Percentiles rank a stretch among this genome's conserved stretches.
These are phyloP conservation scores for Penaeus indicus DNA, from an alignment of 1,140 invertebrate genomes.

Conservation along the genomic window DNA sequence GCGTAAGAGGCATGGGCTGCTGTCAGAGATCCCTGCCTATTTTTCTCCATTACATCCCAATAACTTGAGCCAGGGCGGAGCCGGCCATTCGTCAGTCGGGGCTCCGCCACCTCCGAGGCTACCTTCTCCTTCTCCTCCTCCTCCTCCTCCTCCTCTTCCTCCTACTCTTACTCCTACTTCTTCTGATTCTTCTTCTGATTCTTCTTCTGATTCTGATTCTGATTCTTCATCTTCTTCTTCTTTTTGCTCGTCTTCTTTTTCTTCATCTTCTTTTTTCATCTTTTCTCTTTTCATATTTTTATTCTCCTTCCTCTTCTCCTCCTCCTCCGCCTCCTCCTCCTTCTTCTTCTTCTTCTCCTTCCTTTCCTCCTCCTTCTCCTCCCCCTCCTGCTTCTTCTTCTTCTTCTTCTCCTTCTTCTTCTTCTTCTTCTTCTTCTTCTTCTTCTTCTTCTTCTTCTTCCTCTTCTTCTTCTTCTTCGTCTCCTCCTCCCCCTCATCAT, in stretches of 20 bases:
- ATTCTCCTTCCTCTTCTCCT: not conserved
- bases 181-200: not conserved
- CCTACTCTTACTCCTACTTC: not conserved
- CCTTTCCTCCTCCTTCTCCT: not conserved
- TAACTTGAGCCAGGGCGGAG: constrained; percentile 31
- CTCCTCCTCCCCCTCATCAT: no score
- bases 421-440: no score
- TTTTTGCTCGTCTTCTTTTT: not conserved
- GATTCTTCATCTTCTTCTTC: not conserved
- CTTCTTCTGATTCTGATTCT: not conserved
- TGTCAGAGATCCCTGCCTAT: constrained; percentile 33
- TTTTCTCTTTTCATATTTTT: not conserved
- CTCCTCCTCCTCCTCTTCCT: not conserved
- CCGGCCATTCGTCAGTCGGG: constrained; percentile 31
- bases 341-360: not conserved
- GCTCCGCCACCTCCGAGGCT: not conserved
- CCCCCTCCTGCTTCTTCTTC: not conserved
- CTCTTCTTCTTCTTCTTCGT: no score
- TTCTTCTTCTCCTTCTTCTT: not conserved
- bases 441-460: no score
- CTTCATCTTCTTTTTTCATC: not conserved
- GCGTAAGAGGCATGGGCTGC: constrained; percentile 51
- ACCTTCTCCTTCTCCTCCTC: not conserved
- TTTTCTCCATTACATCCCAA: constrained; percentile 57
- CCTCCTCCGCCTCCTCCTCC: no score